These are phyloP conservation scores for Ophioninae sp. DNA, from an alignment of 2,888 invertebrate genomes.

Conservation along the genomic window DNA sequence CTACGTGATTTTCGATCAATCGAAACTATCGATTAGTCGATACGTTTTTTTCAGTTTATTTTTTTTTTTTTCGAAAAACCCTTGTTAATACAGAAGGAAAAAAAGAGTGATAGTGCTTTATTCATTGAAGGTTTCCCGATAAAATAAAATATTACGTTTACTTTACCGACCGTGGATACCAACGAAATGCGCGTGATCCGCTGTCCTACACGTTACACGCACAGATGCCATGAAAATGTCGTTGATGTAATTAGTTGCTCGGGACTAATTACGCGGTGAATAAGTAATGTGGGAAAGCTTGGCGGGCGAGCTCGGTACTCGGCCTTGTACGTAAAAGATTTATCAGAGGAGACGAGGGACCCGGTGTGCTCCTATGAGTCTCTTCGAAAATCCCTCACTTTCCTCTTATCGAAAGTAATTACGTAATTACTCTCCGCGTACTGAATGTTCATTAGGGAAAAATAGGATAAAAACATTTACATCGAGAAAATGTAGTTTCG, in stretches of 20 bases:
- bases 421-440: not conserved
- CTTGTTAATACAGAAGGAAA: not conserved
- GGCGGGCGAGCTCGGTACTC: conserved; percentile 17
- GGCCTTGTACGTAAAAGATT: conserved; percentile 13
- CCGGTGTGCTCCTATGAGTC: not conserved
- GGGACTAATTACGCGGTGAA: conserved; percentile 46
- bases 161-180: not conserved
- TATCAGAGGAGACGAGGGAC: not conserved
- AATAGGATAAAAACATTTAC: too few species aligned
- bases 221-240: conserved; percentile 44
- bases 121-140: not conserved
- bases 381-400: conserved; percentile 39
- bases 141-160: conserved; percentile 23
- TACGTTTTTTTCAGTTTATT: too few species aligned
- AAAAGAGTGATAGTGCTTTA: not conserved
- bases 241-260: conserved; percentile 51
- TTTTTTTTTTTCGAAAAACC: too few species aligned
- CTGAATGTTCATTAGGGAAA: too few species aligned
- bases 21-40: too few species aligned
- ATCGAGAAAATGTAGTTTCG: too few species aligned
- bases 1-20: too few species aligned
- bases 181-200: not conserved
- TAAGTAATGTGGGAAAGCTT: conserved; percentile 43
- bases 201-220: not conserved
- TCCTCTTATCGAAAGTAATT: conserved; percentile 49